Evolutionary conservation across 1,140 invertebrate genomes (phyloP).

Genomic region (Drosophila nigrodunni): DNA sequence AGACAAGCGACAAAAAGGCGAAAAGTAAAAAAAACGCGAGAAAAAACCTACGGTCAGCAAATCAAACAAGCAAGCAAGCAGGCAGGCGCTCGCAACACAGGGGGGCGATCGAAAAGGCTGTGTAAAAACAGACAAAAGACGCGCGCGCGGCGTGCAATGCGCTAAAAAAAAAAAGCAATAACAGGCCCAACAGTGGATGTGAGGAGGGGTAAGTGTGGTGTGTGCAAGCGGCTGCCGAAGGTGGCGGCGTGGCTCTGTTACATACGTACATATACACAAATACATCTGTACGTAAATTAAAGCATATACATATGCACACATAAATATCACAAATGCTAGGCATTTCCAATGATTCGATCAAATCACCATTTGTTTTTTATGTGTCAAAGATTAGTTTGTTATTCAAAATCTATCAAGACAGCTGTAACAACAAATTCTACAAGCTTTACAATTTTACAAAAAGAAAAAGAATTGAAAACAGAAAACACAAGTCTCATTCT

Average conservation of each 20-base stretch:
- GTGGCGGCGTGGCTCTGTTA: constrained; percentile 40
- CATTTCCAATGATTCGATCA: constrained; percentile 6
- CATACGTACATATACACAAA: constrained; percentile 1
- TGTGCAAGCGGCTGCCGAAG: constrained; percentile 27
- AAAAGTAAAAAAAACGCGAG: constrained; percentile 8
- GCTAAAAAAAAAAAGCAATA: constrained; percentile 45
- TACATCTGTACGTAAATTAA: constrained; percentile 3
- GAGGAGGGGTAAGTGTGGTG: constrained; percentile 44
- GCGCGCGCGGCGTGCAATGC: constrained; percentile 51
- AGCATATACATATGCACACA: neutral
- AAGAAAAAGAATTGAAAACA: constrained; percentile 12
- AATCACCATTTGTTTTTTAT: neutral
- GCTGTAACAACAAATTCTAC: constrained; percentile 1
- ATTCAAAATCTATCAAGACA: neutral
- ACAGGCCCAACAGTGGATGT: constrained; percentile 26
- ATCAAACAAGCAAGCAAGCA: constrained; percentile 26
- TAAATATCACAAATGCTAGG: neutral
- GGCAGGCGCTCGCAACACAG: neutral
- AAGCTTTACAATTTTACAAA: neutral
- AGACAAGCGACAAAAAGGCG: constrained; percentile 51
- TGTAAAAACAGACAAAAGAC: constrained; percentile 40
- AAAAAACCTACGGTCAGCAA: constrained; percentile 53
- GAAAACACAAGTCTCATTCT: constrained; percentile 13
- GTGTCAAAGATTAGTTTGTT: constrained; percentile 1
- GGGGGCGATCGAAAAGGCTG: constrained; percentile 20